These are phyloP conservation scores for Calliopum simillimum DNA, from an alignment of 2,888 invertebrate genomes.

Conservation along the genomic window DNA sequence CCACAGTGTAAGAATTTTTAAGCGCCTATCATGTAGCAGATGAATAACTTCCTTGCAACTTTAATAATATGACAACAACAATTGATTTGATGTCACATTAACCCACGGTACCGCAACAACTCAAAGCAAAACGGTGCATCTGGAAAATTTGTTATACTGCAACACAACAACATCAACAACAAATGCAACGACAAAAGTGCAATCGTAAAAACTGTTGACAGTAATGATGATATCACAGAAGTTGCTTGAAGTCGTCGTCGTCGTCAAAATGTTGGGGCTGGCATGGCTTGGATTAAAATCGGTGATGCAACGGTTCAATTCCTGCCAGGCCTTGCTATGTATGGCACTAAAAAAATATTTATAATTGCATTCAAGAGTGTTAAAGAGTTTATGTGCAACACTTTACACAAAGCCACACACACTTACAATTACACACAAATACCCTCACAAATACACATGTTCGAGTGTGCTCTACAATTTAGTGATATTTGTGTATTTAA, in stretches of 20 bases:
- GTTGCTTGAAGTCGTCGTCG: neutral
- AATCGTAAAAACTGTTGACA: neutral
- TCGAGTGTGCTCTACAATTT: neutral
- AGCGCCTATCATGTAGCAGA: too few relatives aligned
- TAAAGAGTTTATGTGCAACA: conserved; percentile 64
- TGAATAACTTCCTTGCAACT: conserved; percentile 5
- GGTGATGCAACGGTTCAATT: conserved; percentile 23
- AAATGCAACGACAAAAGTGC: neutral
- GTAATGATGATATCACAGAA: conserved; percentile 13
- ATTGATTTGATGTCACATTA: conserved; percentile 12
- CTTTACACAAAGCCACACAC: conserved; percentile 47
- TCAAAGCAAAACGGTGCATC: conserved; percentile 20
- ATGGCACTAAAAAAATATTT: conserved; percentile 24
- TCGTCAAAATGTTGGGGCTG: neutral
- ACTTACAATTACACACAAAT: conserved; percentile 39
- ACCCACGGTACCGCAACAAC: conserved; percentile 4
- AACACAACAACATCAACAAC: neutral
- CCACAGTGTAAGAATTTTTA: too few relatives aligned
- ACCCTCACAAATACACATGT: conserved; percentile 1
- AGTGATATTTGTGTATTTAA: neutral
- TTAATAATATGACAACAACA: conserved; percentile 44
- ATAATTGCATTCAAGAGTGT: conserved; percentile 57
- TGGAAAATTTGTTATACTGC: conserved; percentile 28
- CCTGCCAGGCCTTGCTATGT: conserved; percentile 7
- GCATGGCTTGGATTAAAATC: neutral